Conservation (phyloP, 2,888 invertebrate species). For the Anagyrus pseudococci region DNA sequence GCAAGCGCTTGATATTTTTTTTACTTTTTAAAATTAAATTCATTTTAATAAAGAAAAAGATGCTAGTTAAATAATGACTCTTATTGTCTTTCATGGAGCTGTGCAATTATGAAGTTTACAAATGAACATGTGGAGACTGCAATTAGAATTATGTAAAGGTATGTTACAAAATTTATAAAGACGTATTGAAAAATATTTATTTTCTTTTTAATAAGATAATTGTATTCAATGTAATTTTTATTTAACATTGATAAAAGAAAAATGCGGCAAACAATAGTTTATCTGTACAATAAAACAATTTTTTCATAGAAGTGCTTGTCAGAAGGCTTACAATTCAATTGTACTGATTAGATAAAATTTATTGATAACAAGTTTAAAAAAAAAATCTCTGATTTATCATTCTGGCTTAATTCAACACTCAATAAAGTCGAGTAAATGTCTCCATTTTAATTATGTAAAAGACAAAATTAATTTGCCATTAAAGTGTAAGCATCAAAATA, state of each 20-base stretch:
- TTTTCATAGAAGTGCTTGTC: not conserved
- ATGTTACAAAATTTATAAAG: not conserved
- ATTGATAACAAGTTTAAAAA: not conserved
- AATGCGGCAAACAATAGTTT: not conserved
- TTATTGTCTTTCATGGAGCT: no score
- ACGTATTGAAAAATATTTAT: not conserved
- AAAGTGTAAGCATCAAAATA: not conserved
- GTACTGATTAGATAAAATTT: slow-evolving; percentile 8
- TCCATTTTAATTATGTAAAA: not conserved
- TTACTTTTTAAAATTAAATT: not conserved
- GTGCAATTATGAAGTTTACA: not conserved
- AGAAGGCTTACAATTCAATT: not conserved
- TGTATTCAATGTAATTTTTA: not conserved
- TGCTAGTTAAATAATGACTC: not conserved
- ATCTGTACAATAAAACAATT: not conserved
- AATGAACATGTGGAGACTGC: not conserved
- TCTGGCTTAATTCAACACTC: not conserved
- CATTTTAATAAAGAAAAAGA: not conserved
- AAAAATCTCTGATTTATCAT: no score
- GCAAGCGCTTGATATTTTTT: not conserved
- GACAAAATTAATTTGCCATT: not conserved
- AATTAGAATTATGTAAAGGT: no score
- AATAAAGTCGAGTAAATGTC: not conserved
- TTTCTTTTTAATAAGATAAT: not conserved
- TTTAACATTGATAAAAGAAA: not conserved